Conservation (phyloP, 2,113 vertebrate genomes). For the Trinectes maculatus region DNA sequence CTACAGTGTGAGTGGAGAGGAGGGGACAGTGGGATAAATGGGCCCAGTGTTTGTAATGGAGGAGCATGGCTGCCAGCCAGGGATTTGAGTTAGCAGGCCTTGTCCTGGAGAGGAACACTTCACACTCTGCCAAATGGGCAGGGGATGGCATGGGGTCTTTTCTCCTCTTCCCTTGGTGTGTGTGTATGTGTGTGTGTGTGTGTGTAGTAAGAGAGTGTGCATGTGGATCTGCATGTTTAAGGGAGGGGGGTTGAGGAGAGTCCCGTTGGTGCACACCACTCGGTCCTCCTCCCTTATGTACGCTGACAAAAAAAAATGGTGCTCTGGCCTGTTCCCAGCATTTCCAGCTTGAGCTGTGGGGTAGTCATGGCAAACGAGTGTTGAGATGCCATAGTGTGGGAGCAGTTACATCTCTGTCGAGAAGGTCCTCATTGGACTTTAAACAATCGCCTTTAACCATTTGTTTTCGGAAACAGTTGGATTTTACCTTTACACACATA, state of each 20-base stretch:
- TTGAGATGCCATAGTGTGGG: slow-evolving; percentile 54
- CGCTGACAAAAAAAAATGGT: slow-evolving; percentile 61
- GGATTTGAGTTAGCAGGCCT: slow-evolving; percentile 78
- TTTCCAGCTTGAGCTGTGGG: slow-evolving; percentile 57
- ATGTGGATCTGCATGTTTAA: slow-evolving; percentile 51
- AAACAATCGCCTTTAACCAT: slow-evolving; percentile 60
- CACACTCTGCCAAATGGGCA: slow-evolving; percentile 76
- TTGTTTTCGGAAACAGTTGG: slow-evolving; percentile 32
- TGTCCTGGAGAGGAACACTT: slow-evolving; percentile 76
- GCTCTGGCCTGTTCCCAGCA: slow-evolving; percentile 56
- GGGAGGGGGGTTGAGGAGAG: slow-evolving; percentile 67
- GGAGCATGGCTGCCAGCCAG: slow-evolving; percentile 77
- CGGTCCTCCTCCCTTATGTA: slow-evolving; percentile 51
- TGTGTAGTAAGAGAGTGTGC: slow-evolving; percentile 19
- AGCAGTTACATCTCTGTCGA: slow-evolving; percentile 39
- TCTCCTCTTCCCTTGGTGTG: slow-evolving; percentile 48
- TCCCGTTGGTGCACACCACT: slow-evolving; percentile 59
- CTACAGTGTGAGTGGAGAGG: slow-evolving; percentile 63
- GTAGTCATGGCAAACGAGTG: slow-evolving; percentile 63
- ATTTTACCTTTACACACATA: slow-evolving; percentile 39
- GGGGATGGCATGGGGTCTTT: slow-evolving; percentile 65
- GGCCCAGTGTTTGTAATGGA: slow-evolving; percentile 79
- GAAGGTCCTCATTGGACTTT: slow-evolving; percentile 47
- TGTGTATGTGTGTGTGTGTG: slow-evolving; percentile 21
- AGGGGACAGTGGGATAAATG: slow-evolving; percentile 65